These are phyloP conservation scores for Fukomys damarensis DNA, from an alignment of 2,113 vertebrate species.

Conservation along the genomic window DNA sequence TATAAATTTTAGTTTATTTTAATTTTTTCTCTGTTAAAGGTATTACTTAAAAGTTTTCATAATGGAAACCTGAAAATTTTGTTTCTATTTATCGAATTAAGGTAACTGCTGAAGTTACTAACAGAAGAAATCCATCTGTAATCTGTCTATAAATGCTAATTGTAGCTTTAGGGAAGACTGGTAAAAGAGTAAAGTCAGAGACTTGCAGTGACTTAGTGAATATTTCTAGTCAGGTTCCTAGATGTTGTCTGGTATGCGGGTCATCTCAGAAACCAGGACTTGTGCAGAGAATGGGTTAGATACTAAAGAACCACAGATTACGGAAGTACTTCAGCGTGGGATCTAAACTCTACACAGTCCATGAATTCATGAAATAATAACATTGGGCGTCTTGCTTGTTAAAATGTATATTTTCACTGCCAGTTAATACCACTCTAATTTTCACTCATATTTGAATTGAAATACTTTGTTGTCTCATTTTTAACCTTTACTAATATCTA, in stretches of 20 bases:
- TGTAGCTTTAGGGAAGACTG: not conserved
- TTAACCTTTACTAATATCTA: not conserved
- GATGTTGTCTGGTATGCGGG: not conserved
- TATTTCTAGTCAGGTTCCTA: not conserved
- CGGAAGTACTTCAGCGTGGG: not conserved
- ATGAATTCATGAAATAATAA: not conserved
- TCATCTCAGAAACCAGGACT: not conserved
- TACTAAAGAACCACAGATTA: not conserved
- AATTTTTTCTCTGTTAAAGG: not conserved
- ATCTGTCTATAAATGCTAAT: accelerated
- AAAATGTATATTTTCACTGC: not conserved
- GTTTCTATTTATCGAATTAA: not conserved
- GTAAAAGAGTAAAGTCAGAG: no score
- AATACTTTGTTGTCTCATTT: not conserved
- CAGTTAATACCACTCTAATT: not conserved
- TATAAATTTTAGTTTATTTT: not conserved
- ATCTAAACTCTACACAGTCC: not conserved
- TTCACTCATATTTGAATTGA: not conserved
- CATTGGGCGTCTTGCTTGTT: not conserved
- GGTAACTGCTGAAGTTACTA: not conserved
- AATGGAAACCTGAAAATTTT: not conserved
- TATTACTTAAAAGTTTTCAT: not conserved
- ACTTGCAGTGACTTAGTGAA: not conserved
- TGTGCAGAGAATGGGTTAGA: no score
- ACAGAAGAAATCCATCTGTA: not conserved